These are phyloP conservation scores for Hirtodrosophila alboralis DNA, from an alignment of 2,888 invertebrate species.

Conservation along the genomic window DNA sequence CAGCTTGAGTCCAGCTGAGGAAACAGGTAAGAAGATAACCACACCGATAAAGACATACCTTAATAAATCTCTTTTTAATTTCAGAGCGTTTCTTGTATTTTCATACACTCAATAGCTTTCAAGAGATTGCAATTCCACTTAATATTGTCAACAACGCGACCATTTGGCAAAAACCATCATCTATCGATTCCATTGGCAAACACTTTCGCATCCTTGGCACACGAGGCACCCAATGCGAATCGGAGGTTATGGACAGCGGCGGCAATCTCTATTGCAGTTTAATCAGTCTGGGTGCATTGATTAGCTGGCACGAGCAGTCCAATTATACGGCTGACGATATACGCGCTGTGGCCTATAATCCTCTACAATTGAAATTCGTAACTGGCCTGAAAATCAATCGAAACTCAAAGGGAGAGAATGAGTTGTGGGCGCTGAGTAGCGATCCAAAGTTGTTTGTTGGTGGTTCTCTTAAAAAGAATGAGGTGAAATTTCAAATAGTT, in stretches of 20 bases:
- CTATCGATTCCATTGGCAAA: slow-evolving; percentile 80
- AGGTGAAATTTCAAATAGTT: slow-evolving; percentile 89
- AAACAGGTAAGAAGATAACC: slow-evolving; percentile 27
- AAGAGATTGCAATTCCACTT: slow-evolving; percentile 86
- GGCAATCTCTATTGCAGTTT: slow-evolving; percentile 90
- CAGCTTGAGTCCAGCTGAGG: slow-evolving; percentile 73
- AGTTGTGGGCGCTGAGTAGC: slow-evolving; percentile 87
- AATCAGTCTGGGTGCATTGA: slow-evolving; percentile 88
- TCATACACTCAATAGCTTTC: slow-evolving; percentile 87
- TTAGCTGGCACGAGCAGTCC: slow-evolving; percentile 89
- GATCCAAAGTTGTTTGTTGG: slow-evolving; percentile 77
- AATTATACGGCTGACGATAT: slow-evolving; percentile 85
- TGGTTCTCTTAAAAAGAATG: slow-evolving; percentile 72
- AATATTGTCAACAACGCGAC: slow-evolving; percentile 86
- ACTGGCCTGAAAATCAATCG: slow-evolving; percentile 89
- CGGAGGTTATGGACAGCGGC: slow-evolving; percentile 89
- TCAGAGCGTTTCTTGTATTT: slow-evolving; percentile 86
- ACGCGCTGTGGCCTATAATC: slow-evolving; percentile 86
- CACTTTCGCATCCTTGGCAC: slow-evolving; percentile 85
- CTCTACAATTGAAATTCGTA: slow-evolving; percentile 88
- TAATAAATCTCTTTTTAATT: neutral
- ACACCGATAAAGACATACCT: neutral
- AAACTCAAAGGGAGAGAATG: slow-evolving; percentile 86
- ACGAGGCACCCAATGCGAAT: slow-evolving; percentile 89
- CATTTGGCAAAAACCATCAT: slow-evolving; percentile 83